Evolutionary conservation across 2,113 vertebrate genomes (phyloP).

Genomic region (Peromyscus maniculatus): DNA sequence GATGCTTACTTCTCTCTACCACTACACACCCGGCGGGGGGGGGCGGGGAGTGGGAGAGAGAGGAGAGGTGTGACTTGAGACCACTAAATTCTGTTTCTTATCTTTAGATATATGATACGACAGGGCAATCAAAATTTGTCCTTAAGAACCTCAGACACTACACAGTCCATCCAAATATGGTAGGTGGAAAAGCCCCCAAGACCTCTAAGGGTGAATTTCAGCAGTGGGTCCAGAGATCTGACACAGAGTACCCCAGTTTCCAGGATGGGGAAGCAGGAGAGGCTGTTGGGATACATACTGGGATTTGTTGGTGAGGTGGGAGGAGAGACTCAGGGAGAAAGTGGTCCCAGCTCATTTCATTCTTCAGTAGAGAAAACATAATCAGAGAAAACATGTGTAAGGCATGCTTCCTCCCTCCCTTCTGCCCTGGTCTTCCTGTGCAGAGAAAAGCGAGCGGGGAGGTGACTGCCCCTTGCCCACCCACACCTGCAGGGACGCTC

Average conservation of each 20-base stretch:
- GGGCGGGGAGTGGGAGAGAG: no score
- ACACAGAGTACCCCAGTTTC: not conserved
- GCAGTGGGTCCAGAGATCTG: not conserved
- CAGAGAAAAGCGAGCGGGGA: not conserved
- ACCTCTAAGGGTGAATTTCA: not conserved
- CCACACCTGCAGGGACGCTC: not conserved
- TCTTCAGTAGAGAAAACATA: slow-evolving; percentile 41
- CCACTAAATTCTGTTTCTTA: slow-evolving; percentile 59
- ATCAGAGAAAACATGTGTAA: not conserved
- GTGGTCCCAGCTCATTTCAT: not conserved
- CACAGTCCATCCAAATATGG: slow-evolving; percentile 73
- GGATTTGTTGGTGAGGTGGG: not conserved
- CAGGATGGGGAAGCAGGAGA: not conserved
- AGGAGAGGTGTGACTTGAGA: not conserved
- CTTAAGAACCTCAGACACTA: slow-evolving; percentile 65
- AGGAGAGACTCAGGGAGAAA: not conserved
- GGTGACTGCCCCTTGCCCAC: not conserved
- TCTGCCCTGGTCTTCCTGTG: not conserved
- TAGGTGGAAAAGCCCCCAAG: slow-evolving; percentile 64
- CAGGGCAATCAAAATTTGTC: slow-evolving; percentile 67
- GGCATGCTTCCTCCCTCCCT: not conserved
- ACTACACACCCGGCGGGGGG: not conserved
- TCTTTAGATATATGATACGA: slow-evolving; percentile 54
- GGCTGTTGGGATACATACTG: no score
- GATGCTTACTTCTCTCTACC: not conserved